Conservation (phyloP, 1,140 invertebrate genomes). For the Andrena cerasifolii region DNA sequence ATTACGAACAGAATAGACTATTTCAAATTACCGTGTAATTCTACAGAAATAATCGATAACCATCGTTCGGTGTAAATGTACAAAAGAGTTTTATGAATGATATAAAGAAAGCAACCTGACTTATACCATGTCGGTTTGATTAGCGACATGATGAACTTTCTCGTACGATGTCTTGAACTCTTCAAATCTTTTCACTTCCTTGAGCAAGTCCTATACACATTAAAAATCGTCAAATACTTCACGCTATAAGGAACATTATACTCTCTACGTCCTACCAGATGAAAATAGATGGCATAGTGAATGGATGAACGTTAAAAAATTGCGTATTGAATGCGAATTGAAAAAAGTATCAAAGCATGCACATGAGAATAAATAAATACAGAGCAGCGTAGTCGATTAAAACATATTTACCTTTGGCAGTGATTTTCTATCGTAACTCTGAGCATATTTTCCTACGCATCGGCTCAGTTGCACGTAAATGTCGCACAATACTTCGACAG, state of each 20-base stretch:
- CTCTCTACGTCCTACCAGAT: neutral
- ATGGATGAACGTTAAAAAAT: slow-evolving; percentile 30
- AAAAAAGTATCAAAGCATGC: neutral
- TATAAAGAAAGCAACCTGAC: slow-evolving; percentile 28
- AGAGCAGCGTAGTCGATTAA: neutral
- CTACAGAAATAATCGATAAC: slow-evolving; percentile 37
- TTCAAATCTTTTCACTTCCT: slow-evolving; percentile 78
- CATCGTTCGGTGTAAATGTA: slow-evolving; percentile 57
- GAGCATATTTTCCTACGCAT: slow-evolving; percentile 82
- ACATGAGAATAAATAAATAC: neutral
- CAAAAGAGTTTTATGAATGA: slow-evolving; percentile 50
- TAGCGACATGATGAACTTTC: slow-evolving; percentile 48
- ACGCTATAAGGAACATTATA: slow-evolving; percentile 2
- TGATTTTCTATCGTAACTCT: slow-evolving; percentile 82
- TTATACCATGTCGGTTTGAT: slow-evolving; percentile 44
- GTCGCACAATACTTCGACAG: slow-evolving; percentile 85
- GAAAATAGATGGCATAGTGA: too few species aligned
- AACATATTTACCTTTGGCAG: slow-evolving; percentile 83
- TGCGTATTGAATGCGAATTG: too few species aligned
- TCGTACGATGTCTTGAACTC: slow-evolving; percentile 64
- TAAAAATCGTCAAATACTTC: slow-evolving; percentile 36
- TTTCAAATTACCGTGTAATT: slow-evolving; percentile 44
- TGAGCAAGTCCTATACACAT: slow-evolving; percentile 78
- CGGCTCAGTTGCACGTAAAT: slow-evolving; percentile 84
- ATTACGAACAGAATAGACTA: slow-evolving; percentile 49